Percentiles rank a stretch among this genome's conserved stretches.
Conservation (phyloP, 37 sponge, comb jelly and placozoan genomes). For the Agelas oroides region DNA sequence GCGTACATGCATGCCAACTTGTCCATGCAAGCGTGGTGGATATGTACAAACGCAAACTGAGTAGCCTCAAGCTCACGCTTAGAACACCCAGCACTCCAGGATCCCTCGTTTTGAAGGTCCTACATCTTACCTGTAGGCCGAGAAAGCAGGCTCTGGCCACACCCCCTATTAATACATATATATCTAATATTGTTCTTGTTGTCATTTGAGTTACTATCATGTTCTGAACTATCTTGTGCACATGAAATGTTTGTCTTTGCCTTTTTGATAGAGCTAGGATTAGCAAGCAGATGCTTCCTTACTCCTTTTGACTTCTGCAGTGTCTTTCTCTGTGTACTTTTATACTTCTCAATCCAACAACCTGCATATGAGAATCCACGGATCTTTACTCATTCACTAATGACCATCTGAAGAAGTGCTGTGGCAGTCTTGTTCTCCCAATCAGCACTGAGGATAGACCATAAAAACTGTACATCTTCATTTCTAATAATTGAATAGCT, state of each 20-base stretch:
- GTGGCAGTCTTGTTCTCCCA: constrained; percentile 21
- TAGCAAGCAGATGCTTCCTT: constrained; percentile 11
- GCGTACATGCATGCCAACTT: too few species aligned
- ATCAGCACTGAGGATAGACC: constrained; percentile 13
- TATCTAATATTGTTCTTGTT: too few species aligned
- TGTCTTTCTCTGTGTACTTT: constrained; percentile 25
- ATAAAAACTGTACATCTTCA: constrained; percentile 28
- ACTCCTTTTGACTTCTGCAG: constrained; percentile 42
- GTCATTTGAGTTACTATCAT: too few species aligned
- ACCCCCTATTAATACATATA: too few species aligned
- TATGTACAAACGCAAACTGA: too few species aligned
- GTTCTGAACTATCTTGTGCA: neutral
- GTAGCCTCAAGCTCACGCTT: too few species aligned
- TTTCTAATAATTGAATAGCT: neutral
- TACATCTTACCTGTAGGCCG: too few species aligned
- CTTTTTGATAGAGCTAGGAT: neutral
- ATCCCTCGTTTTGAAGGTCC: too few species aligned
- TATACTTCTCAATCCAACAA: constrained; percentile 44
- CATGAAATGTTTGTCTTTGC: neutral
- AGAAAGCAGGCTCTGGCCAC: too few species aligned
- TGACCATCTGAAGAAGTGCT: neutral
- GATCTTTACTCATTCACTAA: constrained; percentile 16
- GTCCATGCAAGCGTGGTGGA: too few species aligned
- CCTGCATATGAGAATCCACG: constrained; percentile 41
- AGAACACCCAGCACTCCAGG: too few species aligned